Evolutionary conservation across 64 coral and sea anemone genomes (phyloP), one percentile per base, ranked within the genome.

Genomic region (Stichodactyla mertensii): DNA sequence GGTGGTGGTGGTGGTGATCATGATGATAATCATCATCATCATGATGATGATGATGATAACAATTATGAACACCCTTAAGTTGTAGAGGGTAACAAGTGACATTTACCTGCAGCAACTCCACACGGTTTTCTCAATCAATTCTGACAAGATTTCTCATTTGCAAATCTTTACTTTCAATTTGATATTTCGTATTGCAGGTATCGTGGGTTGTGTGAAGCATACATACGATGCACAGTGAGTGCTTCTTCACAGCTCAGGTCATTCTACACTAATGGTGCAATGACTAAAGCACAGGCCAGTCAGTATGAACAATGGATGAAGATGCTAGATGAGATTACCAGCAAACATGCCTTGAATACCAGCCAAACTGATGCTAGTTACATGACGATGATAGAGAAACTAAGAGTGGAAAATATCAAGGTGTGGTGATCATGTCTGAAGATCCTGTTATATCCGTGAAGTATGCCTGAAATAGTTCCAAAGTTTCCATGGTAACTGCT

Each of bases 221-320:
- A 93, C 74, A 90, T 79, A 84, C 84, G 89, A 51, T 84, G 81
- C 57, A 54, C 86, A 5, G 52, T 83, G 5, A 90, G 88, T 31
- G 93, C 93, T 5, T 87, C 93, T 52, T 78, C 80, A 6, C 88
- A 88, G 57, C 80, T 99, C 26, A 88, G 79, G 82, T 74, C 67
- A 12, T 52, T 98, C 31, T 85, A 98, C 86, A 92, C 57, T 53
- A 87, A 90, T 31, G 89, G 90, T 11, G 89, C 55, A 45, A 92
- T 95, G 93, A 86, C 83, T 22, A 94, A 85, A 23, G 85, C 71
- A 31, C 93, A 95, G 18, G 13, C 71, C 3, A 84, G 77, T 61
- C 90, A 92, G 24, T 95, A 95, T 55, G 96, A 98, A 86, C 87
- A 86, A 55, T 90, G 91, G 80, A 61, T 80, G 55, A 94, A 88